Conservation (phyloP, 2,888 invertebrate species). For the Orthosia gothica region DNA sequence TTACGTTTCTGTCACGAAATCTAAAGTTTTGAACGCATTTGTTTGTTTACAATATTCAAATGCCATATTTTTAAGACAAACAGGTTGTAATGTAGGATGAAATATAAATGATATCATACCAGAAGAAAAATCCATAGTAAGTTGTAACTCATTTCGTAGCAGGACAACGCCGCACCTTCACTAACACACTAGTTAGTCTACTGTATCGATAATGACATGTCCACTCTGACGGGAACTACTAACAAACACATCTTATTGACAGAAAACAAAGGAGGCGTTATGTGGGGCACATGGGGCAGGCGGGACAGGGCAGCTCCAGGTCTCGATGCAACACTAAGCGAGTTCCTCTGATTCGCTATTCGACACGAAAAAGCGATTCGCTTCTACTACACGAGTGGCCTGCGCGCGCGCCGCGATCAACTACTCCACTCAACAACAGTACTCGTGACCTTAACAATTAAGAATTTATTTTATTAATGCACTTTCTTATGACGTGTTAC, state of each 20-base stretch:
- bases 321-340: slow-evolving; percentile 86
- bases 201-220: slow-evolving; percentile 90
- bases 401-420: slow-evolving; percentile 87
- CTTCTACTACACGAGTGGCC: slow-evolving; percentile 90
- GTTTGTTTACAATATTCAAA: slow-evolving; percentile 28
- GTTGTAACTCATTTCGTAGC: slow-evolving; percentile 87
- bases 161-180: slow-evolving; percentile 76
- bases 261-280: slow-evolving; percentile 53
- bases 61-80: background rate
- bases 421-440: slow-evolving; percentile 84
- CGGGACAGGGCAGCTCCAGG: slow-evolving; percentile 74
- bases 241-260: slow-evolving; percentile 81
- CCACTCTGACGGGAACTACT: slow-evolving; percentile 84
- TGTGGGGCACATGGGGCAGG: slow-evolving; percentile 62
- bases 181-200: slow-evolving; percentile 80
- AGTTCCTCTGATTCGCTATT: slow-evolving; percentile 82
- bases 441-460: slow-evolving; percentile 90
- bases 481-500: slow-evolving; percentile 88
- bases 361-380: slow-evolving; percentile 83
- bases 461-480: slow-evolving; percentile 90
- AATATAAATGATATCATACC: slow-evolving; percentile 78
- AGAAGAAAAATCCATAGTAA: slow-evolving; percentile 85
- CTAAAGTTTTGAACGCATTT: background rate
- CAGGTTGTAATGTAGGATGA: slow-evolving; percentile 5
- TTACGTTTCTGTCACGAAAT: background rate